Evolutionary conservation across 2,888 invertebrate genomes (phyloP), one percentile per base, ranked within the genome.

Genomic region (Cephus pygmeus): DNA sequence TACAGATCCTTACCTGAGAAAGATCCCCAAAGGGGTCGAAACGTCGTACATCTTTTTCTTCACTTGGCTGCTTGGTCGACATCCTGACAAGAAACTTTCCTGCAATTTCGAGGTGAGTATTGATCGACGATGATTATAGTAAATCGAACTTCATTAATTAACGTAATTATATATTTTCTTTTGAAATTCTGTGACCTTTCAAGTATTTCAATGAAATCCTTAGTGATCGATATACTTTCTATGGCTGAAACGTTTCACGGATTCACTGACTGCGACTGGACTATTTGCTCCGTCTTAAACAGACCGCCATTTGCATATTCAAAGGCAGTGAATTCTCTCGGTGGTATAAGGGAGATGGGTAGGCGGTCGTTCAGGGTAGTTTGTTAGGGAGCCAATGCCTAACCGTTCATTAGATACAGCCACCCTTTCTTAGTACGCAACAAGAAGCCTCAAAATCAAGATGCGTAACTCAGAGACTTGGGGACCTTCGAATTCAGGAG

Each of bases 261-360:
- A 71, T 84, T 85, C 81, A 81, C 81, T 81, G 79, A 79, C 81
- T 75, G 40, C 76, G 81, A 84, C 83, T 83, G 83, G 83, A 83
- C 84, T 85, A 83, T 84, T 84, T 84, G 85, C 82, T 83, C 82
- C 82, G 85, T 87, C 86, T 87, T 85, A 87, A 85, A 84, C 85
- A 85, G 85, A 82, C 83, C 81, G 80, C 83, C 77, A 86, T 88
- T 87, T 87, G 87, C 87, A 88, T 88, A 88, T 88, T 87, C 87
- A 87, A 86, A 86, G 85, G 85, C 82, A 83, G 85, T 85, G 86
- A 86, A 87, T 88, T 86, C 85, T 85, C 83, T 81, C 81, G 85
- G 77, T 80, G 83, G 82, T 77, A 79, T 56, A 56, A 56, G 23
- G 23, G 56, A 56, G 23, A 6, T 56, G 78, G 79, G 77, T 77